phyloP scores from a whole-genome alignment of 2,113 vertebrate species.

The human (Homo sapiens) region GRCh38 chr1:105967501-105968000 shows the following conservation, averaged over 20 bases:
- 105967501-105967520: too few species aligned
- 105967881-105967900: conserved; percentile 74
- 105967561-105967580: background rate
- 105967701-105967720: conserved; percentile 65
- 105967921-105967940: conserved; percentile 85
- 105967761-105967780: conserved; percentile 82
- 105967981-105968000: conserved; percentile 77
- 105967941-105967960: conserved; percentile 82
- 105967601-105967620: background rate
- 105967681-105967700: conserved; percentile 58
- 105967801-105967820: conserved; percentile 75
- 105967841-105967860: conserved; percentile 83
- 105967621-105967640: background rate
- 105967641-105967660: background rate
- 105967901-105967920: conserved; percentile 76
- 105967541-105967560: background rate
- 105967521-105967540: background rate
- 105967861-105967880: conserved; percentile 81
- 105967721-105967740: conserved; percentile 77
- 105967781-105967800: conserved; percentile 79
- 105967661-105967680: background rate
- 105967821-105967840: conserved; percentile 75
- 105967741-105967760: conserved; percentile 71
- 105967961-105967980: conserved; percentile 78
- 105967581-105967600: background rate